Percentiles rank a stretch among this genome's conserved stretches.
Evolutionary conservation across 2,113 vertebrate species (phyloP).

Genomic region (Diadophis punctatus): DNA sequence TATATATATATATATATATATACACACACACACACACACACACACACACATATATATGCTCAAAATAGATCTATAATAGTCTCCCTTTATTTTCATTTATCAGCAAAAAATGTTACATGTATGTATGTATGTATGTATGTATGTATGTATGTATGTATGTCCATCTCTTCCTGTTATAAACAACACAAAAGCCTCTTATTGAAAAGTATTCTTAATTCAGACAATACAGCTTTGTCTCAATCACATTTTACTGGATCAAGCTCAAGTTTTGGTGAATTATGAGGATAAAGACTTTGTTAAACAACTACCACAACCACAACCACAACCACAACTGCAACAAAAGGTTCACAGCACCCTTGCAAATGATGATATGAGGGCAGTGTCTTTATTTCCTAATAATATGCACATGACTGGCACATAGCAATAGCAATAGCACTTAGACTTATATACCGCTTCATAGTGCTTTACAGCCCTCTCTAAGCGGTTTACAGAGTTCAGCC

Average conservation of each 20-base stretch:
- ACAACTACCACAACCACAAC: slow-evolving; percentile 33
- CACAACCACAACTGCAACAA: slow-evolving; percentile 39
- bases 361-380: neutral
- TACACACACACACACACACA: too few species aligned
- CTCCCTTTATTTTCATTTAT: too few species aligned
- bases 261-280: neutral
- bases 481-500: too few species aligned
- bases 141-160: too few species aligned
- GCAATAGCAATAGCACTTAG: too few species aligned
- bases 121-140: too few species aligned
- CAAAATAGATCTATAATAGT: too few species aligned
- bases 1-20: too few species aligned
- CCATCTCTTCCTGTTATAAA: slow-evolving; percentile 36
- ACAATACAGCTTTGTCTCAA: slow-evolving; percentile 47
- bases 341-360: neutral
- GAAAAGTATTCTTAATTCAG: slow-evolving; percentile 53
- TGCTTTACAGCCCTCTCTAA: too few species aligned
- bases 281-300: neutral
- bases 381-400: neutral
- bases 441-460: too few species aligned
- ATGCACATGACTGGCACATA: neutral
- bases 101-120: too few species aligned
- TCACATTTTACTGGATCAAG: slow-evolving; percentile 31
- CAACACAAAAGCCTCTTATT: slow-evolving; percentile 56
- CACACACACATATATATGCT: too few species aligned